Evolutionary conservation across 1,140 invertebrate species (phyloP), one percentile per base, ranked within the genome.

Genomic region (Scaptomyza graminum): DNA sequence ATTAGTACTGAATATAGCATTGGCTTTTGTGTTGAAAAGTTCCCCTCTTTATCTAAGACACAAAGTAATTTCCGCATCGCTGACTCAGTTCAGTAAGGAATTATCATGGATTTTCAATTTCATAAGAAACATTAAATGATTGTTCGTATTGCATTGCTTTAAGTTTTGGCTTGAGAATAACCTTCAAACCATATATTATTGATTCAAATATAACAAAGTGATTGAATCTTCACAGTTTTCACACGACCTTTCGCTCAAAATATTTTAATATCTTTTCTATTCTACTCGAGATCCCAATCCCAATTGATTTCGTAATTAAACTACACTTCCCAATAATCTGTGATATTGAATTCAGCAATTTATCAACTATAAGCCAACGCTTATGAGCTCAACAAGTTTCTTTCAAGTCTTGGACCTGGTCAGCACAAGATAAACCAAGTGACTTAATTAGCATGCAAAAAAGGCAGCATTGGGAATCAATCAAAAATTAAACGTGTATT

Each of bases 381-480:
- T 55, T 46, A 50, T 15, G n/a, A 28, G 25, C 49, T 28, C 49
- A 50, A 50, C 49, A 31, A 31, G 49, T 16, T 22, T 22, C 15
- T 47, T 16, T 11, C 18, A 22, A 22, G 18, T 12, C 44, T 18
- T 4, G n/a, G n/a, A n/a, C 2, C 25, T 34, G n/a, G 11, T 16
- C 54, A 12, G 31, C 31, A 0, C 9, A 34, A 8, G 47, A n/a
- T 18, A 25, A 18, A 15, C 43, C 67, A 75, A 87, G 82, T 87
- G 83, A 82, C 82, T 87, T 87, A 87, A 87, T 87, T 88, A 87
- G 83, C 82, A 87, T 87, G 78, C 74, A 49, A 71, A 69, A 85
- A 74, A 64, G 5, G 7, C 31, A 60, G 73, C 54, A 76, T 62
- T 60, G 66, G 47, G 49, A 64, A 82, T 79, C 79, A 88, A 87